Conservation (phyloP, 2,113 vertebrate species). For the Sarotherodon lohbergeri region DNA sequence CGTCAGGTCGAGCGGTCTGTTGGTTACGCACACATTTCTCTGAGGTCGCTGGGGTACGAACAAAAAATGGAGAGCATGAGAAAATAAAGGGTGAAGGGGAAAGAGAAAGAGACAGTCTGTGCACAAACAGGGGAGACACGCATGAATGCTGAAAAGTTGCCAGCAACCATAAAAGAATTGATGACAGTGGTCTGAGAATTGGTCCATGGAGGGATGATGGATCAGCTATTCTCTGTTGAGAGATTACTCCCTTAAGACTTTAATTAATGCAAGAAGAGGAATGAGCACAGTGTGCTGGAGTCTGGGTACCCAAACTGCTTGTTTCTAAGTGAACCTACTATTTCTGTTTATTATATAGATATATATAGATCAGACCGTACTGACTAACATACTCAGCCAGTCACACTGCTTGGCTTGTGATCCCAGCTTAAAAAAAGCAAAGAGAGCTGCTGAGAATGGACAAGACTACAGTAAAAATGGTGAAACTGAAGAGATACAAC, state of each 20-base stretch:
- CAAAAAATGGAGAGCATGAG: constrained; percentile 1
- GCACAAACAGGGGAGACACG: background rate
- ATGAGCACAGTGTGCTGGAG: background rate
- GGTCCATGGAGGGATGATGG: background rate
- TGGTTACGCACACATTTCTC: background rate
- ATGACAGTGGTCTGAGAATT: background rate
- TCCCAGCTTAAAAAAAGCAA: background rate
- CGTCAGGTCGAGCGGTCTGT: background rate
- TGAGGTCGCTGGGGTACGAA: background rate
- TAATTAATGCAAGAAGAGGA: background rate
- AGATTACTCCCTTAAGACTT: background rate
- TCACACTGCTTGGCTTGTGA: background rate
- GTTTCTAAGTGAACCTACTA: background rate
- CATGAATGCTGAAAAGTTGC: constrained; percentile 11
- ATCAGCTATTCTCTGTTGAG: background rate
- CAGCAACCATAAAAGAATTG: background rate
- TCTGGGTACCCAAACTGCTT: background rate
- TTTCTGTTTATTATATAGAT: background rate
- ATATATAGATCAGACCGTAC: background rate
- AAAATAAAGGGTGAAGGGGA: background rate
- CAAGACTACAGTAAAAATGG: background rate
- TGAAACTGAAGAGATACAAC: background rate
- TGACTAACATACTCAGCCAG: background rate
- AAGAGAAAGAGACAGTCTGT: background rate
- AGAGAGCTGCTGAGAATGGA: background rate